phyloP scores from a whole-genome alignment of 2,113 vertebrate species.

The Chloropsis cyanopogon region DNA sequence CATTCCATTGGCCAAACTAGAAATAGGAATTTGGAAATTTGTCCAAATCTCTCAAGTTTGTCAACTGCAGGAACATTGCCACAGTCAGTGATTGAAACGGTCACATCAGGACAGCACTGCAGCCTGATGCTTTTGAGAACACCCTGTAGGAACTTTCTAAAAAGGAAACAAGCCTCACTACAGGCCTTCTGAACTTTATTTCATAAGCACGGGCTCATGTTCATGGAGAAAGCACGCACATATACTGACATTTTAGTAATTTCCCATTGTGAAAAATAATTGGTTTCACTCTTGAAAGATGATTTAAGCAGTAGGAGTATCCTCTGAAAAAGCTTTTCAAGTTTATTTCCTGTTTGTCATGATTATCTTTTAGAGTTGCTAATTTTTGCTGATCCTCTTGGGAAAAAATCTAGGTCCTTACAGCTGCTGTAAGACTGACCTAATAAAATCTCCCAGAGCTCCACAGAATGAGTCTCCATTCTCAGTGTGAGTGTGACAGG shows the following conservation, averaged over 20 bases:
- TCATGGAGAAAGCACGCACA: fast-evolving
- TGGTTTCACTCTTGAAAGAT: neutral
- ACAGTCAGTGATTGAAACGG: neutral
- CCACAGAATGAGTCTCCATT: neutral
- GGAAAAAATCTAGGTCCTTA: neutral
- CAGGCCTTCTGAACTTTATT: neutral
- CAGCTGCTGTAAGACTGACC: neutral
- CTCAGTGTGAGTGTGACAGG: neutral
- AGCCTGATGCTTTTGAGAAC: neutral
- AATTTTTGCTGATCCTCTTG: neutral
- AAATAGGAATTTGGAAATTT: neutral
- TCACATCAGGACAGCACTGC: neutral
- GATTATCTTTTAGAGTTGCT: neutral
- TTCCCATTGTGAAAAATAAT: neutral
- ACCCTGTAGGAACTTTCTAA: neutral
- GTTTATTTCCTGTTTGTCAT: neutral
- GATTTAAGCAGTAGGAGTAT: neutral
- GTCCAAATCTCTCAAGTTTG: neutral
- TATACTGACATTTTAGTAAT: fast-evolving
- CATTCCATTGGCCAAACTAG: neutral
- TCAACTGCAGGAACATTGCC: neutral
- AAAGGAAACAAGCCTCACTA: neutral
- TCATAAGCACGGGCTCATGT: neutral
- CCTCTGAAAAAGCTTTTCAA: neutral
- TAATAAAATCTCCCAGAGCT: neutral